Conservation (phyloP, 2,797 vertebrate species). For the Nasua narica region DNA sequence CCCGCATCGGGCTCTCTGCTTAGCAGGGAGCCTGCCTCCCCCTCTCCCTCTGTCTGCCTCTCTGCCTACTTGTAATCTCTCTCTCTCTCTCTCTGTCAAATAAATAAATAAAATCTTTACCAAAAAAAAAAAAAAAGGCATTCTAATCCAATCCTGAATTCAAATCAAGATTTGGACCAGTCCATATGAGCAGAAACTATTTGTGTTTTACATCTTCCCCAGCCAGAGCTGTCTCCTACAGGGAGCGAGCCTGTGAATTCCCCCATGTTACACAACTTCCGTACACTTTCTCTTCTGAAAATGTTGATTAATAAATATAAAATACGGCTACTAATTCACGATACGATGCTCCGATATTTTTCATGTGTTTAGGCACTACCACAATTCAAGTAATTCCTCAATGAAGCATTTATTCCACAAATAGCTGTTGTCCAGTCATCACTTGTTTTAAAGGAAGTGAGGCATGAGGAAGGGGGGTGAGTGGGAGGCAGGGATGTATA, state of each 20-base stretch:
- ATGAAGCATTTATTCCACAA: background rate
- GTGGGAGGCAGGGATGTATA: background rate
- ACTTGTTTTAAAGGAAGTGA: background rate
- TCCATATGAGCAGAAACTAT: background rate
- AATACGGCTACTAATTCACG: background rate
- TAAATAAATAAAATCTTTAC: no score
- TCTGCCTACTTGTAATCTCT: no score
- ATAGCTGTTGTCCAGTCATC: background rate
- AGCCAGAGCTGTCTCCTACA: background rate
- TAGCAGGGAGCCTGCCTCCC: no score
- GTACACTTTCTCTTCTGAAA: background rate
- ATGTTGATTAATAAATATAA: background rate
- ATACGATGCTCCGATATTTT: background rate
- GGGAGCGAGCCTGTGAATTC: background rate
- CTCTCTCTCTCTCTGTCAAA: no score
- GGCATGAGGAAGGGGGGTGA: background rate
- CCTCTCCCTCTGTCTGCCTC: no score
- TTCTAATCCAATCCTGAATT: background rate
- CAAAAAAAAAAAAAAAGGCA: no score
- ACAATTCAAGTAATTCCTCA: background rate
- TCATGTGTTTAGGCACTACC: background rate
- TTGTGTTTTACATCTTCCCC: background rate
- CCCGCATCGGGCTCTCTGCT: no score
- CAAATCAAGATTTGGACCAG: background rate
- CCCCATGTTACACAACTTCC: background rate